Conservation (phyloP, 1,140 invertebrate species). For the Amphibalanus amphitrite region DNA sequence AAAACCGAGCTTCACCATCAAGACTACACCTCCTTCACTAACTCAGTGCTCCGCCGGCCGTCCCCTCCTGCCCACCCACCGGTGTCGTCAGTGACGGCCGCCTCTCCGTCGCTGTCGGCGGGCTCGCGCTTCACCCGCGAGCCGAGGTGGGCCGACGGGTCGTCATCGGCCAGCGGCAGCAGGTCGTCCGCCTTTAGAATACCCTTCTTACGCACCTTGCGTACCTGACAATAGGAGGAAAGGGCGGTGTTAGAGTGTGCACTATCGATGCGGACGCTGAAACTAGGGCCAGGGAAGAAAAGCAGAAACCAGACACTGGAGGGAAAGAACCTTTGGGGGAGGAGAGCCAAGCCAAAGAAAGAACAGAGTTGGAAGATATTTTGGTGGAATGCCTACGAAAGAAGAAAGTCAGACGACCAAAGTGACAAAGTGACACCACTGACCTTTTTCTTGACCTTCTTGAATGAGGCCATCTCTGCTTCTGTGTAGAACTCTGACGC, state of each 20-base stretch:
- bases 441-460: constrained; percentile 84
- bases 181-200: constrained; percentile 38
- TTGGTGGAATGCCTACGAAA: too few relatives aligned
- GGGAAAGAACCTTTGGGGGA: too few relatives aligned
- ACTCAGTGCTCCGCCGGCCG: too few relatives aligned
- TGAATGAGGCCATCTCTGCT: constrained; percentile 68
- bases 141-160: constrained; percentile 17
- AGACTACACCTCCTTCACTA: too few relatives aligned
- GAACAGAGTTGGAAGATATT: too few relatives aligned
- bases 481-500: constrained; percentile 79
- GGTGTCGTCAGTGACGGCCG: neutral
- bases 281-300: too few relatives aligned
- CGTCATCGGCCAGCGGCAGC: constrained; percentile 25
- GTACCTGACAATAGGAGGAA: constrained; percentile 14
- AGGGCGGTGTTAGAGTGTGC: constrained; percentile 3
- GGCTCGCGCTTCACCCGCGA: constrained; percentile 9
- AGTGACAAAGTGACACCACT: constrained; percentile 20
- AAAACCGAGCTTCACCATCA: too few relatives aligned
- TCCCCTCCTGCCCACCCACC: neutral
- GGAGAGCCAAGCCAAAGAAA: too few relatives aligned
- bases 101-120: neutral
- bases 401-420: too few relatives aligned
- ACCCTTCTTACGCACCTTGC: constrained; percentile 31
- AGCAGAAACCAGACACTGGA: too few relatives aligned
- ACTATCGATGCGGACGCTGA: neutral